Base-by-base conservation (phyloP, 2,797 vertebrate genomes). In the Etheostoma nigrum region DNA sequence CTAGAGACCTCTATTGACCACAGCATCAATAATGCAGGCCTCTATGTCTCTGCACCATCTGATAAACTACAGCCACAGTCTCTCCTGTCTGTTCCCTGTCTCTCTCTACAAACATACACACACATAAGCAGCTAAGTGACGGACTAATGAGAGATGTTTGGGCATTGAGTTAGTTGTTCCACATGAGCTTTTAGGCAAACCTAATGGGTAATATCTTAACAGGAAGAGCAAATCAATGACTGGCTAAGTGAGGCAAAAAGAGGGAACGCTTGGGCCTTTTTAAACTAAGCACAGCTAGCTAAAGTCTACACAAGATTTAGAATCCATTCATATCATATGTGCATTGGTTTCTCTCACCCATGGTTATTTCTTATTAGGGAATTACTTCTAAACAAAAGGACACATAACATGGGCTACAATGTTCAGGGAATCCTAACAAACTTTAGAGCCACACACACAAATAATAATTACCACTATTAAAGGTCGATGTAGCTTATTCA, bases 1-100 rank as follows among this genome's bases (percentile, higher is more conserved):
- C 90, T 89, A 78, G 91, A 90, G 93, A 94, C 92, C 91, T 94
- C 93, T 91, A 89, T 93, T 94, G 94, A 94, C 91, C 92, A 84
- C 88, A 88, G 85, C 87, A 93, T 94, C 94, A 95, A 95, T 95
- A 93, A 94, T 94, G 94, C 84, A 93, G 81, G 84, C 85, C 85
- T 90, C 90, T 95, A 93, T 95, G 93, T 92, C 90, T 91, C 90
- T 87, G 87, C 87, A 85, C 81, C 88, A 88, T 88, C 89, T 90
- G 88, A 93, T 92, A 92, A 93, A 94, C 91, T 92, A 87, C 88
- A 90, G 82, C 80, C 78, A 81, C 81, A 79, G 67, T 87, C 86
- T 81, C 86, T 78, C 64, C 68, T 81, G 80, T 76, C 78, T 23
- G 45, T 63, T 47, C 72, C 73, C 75, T 69, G 67, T 85, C 78